These are phyloP conservation scores for Mesoligia furuncula DNA, from an alignment of 2,888 invertebrate species.

Conservation along the genomic window DNA sequence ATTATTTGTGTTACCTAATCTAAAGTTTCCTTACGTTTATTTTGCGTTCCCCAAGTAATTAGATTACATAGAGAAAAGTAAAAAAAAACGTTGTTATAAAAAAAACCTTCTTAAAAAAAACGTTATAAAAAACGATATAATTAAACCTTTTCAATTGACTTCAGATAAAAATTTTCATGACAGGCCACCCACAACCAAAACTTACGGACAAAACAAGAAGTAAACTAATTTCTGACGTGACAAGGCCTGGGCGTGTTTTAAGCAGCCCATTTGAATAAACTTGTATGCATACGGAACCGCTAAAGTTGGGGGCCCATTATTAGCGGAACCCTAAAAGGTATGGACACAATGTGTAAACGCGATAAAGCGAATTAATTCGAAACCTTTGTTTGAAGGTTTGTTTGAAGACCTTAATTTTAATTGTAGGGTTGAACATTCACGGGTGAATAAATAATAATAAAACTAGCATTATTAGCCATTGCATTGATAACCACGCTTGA, in stretches of 20 bases:
- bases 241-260: conserved; percentile 57
- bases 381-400: conserved; percentile 46
- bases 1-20: no score
- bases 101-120: neutral
- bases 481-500: neutral
- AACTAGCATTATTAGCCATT: no score
- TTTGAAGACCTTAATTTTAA: conserved; percentile 3
- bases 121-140: neutral
- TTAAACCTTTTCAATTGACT: neutral
- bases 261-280: conserved; percentile 59
- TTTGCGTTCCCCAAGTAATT: no score
- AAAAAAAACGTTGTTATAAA: neutral
- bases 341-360: conserved; percentile 5
- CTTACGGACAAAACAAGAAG: conserved; percentile 38
- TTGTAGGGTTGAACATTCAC: conserved; percentile 7
- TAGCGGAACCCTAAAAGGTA: conserved; percentile 37
- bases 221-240: conserved; percentile 58
- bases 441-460: conserved; percentile 7
- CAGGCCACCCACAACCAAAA: neutral
- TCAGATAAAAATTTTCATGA: neutral
- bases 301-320: conserved; percentile 42
- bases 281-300: conserved; percentile 56
- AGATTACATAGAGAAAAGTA: neutral
- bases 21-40: no score
- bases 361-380: conserved; percentile 42